Evolutionary conservation across 1,140 invertebrate species (phyloP).

Genomic region (Trigoniulus corallinus): DNA sequence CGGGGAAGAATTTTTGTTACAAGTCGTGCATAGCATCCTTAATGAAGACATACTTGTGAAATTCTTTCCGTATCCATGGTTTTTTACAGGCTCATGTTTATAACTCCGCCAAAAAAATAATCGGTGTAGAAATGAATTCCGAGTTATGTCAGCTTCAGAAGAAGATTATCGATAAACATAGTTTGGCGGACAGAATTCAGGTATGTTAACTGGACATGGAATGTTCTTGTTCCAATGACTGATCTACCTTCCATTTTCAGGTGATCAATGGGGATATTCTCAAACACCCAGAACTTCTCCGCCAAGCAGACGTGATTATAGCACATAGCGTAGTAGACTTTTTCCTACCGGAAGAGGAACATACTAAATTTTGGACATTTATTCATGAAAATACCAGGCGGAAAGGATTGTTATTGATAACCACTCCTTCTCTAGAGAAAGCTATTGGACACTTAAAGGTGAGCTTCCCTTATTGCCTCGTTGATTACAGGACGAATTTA

Average conservation of each 20-base stretch:
- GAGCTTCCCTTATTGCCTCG: no score
- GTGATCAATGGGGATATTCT: slow-evolving; percentile 36
- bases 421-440: slow-evolving; percentile 24
- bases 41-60: no score
- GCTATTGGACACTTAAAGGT: background rate
- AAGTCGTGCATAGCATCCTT: no score
- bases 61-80: no score
- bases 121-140: slow-evolving; percentile 52
- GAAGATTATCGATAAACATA: slow-evolving; percentile 37
- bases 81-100: slow-evolving; percentile 43
- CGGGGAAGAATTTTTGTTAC: no score
- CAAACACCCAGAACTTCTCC: slow-evolving; percentile 33
- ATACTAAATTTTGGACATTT: slow-evolving; percentile 41
- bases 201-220: no score
- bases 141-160: slow-evolving; percentile 44
- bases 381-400: slow-evolving; percentile 35
- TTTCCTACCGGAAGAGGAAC: slow-evolving; percentile 35
- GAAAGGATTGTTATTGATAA: slow-evolving; percentile 34
- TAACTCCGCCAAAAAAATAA: slow-evolving; percentile 37
- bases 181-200: slow-evolving; percentile 33
- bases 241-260: background rate
- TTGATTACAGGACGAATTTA: no score
- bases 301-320: slow-evolving; percentile 38
- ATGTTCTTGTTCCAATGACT: background rate
- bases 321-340: slow-evolving; percentile 47